Conservation (phyloP, 2,888 invertebrate species). For the Eubasilissa splendida region DNA sequence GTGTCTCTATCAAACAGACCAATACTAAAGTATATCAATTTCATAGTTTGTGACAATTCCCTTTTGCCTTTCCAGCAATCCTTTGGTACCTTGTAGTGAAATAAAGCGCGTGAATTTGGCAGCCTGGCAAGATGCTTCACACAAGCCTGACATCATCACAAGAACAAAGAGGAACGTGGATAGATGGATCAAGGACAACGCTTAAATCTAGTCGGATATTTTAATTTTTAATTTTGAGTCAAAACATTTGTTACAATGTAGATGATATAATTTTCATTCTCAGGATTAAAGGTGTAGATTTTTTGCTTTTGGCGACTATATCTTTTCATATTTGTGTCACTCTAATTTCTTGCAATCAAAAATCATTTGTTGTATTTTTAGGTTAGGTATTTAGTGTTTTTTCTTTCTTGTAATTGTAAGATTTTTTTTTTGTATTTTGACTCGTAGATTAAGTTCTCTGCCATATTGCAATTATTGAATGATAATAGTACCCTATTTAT, state of each 20-base stretch:
- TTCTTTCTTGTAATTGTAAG: background rate
- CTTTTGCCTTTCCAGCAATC: conserved; percentile 68
- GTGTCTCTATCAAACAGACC: too few species aligned
- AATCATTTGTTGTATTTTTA: too few species aligned
- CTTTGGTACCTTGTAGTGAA: conserved; percentile 70
- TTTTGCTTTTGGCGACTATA: too few species aligned
- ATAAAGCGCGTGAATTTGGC: conserved; percentile 69
- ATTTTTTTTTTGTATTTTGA: background rate
- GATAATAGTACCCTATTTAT: too few species aligned
- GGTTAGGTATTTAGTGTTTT: too few species aligned
- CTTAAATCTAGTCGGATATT: conserved; percentile 50
- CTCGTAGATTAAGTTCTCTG: background rate
- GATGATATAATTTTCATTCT: background rate
- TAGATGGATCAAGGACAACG: conserved; percentile 69
- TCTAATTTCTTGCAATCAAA: too few species aligned
- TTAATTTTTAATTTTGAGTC: background rate
- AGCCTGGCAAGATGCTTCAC: conserved; percentile 67
- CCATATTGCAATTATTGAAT: too few species aligned
- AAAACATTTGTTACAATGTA: background rate
- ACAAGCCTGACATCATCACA: conserved; percentile 67
- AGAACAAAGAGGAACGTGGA: conserved; percentile 63
- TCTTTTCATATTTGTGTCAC: too few species aligned
- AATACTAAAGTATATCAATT: too few species aligned
- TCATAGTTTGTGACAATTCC: background rate
- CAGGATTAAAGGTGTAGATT: too few species aligned